Evolutionary conservation across 2,888 invertebrate genomes (phyloP), one percentile per base, ranked within the genome.

Genomic region (Sympetrum striolatum): DNA sequence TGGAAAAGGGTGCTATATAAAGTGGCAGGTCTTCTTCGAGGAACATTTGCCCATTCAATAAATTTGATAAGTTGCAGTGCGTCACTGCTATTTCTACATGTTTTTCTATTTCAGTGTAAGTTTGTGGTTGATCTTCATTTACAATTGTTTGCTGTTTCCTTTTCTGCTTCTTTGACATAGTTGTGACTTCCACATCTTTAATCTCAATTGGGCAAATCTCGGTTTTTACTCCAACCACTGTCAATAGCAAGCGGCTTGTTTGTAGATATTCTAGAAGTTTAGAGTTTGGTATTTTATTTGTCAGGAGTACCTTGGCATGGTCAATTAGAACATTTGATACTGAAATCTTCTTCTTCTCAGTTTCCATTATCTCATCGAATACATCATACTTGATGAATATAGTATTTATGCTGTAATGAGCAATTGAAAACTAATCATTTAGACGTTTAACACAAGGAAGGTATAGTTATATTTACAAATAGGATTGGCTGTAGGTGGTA

Each of bases 261-360:
- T 90, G 90, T 25, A 90, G 48, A n/a, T 39, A 90, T 90, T 90
- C 79, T 37, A 90, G 4, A 2, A 90, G 79, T 25, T 80, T 37
- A n/a, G 18, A 18, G 39, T 22, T 14, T 18, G 79, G 44, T 6
- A 80, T 80, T 22, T 44, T 53, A 22, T 90, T 53, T 39, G 90
- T 90, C 3, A 80, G 79, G 48, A 90, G 79, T 15, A 90, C 31
- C 44, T 90, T 79, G 12, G 79, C 25, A 25, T 90, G 80, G 25
- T 90, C 35, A 10, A 53, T 35, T 10, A 31, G 35, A 1, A 82
- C 35, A 37, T 35, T 82, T 82, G 31, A 35, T 58, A n/a, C 37
- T 22, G 14, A 35, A 18, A 31, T n/a, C 12, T 82, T 31, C 58
- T 58, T 35, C 22, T 25, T 4, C 35, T 82, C 82, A 35, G 35